Base-by-base conservation (phyloP, 30 jellyfish, hydroid and myxozoan genomes). In the Nemopilema nomurai region DNA sequence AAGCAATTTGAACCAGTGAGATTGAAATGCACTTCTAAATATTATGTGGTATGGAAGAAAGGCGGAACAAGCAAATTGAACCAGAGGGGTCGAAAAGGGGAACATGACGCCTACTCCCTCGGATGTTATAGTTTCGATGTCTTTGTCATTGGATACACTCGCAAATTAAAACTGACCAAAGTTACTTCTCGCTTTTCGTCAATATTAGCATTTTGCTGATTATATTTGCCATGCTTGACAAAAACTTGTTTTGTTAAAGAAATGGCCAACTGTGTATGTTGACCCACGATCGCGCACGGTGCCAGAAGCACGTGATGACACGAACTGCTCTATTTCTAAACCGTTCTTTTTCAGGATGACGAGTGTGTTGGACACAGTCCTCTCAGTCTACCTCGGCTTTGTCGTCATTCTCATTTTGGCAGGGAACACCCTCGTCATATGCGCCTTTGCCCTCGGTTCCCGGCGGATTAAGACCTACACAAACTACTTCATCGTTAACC, bases 401-500 rank as follows among this genome's bases (percentile, higher is more conserved):
- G 76, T 92, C 23, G 83, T 79, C 52, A 4, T 87, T 28, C 49
- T 87, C 73, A 88, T 88, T 22, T 41, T 92, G 80, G 88, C 79
- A 69, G 98, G 98, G 26, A 92, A 92, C 52, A 82, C 85, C 76
- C 97, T 92, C 68, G 98, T 92, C 66, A 81, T 87, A 20, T 67
- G 85, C 51, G 96, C 98, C 41, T 92, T 87, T 76, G 81, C 74
- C 25, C 66, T 82, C 18, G 97, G 98, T 8, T 76, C 97, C n/a
- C 68, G 98, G 27, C 79, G 97, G 18, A 51, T 92, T 70, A 85
- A 87, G 28, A 92, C 98, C 4, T 87, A 77, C 71, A 92, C 98
- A 0, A 92, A 92, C 65, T 88, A 82, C 62, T 92, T 92, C 86
- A 96, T 92, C 51, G 97, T 92, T 32, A 92, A 92, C 62, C 83